Evolutionary conservation across 2,113 vertebrate species (phyloP).

Genomic region (Ceratotherium simum): DNA sequence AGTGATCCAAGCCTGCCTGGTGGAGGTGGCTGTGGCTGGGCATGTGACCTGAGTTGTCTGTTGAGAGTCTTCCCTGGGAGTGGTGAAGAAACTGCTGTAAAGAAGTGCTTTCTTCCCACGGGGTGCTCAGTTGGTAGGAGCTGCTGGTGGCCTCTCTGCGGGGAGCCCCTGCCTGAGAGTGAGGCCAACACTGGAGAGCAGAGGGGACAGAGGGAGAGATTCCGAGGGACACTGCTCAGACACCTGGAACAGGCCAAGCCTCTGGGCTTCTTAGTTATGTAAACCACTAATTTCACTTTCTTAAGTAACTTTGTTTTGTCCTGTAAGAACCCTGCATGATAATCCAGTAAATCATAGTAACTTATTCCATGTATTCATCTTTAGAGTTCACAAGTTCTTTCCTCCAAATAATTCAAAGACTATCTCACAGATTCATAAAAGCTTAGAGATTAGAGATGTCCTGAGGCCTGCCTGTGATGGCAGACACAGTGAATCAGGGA

Average conservation of each 20-base stretch:
- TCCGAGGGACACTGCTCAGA: neutral
- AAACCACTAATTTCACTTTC: neutral
- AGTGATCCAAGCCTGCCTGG: neutral
- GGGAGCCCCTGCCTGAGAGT: neutral
- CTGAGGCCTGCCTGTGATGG: neutral
- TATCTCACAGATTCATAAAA: neutral
- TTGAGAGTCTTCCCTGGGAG: neutral
- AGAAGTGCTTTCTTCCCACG: neutral
- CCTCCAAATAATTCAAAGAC: neutral
- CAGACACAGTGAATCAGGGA: neutral
- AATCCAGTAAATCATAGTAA: neutral
- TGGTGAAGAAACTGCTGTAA: neutral
- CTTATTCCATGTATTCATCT: neutral
- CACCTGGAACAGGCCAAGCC: neutral
- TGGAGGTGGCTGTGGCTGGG: neutral
- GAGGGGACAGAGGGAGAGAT: neutral
- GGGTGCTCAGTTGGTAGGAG: neutral
- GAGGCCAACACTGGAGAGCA: neutral
- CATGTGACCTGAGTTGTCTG: neutral
- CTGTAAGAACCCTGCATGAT: neutral
- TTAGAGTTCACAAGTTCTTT: neutral
- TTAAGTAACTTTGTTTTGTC: neutral
- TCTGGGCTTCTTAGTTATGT: neutral
- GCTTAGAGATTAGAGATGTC: neutral
- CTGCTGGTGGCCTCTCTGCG: rapidly evolving